Percentiles rank a stretch among this genome's conserved stretches.
Evolutionary conservation across 2,797 vertebrate species (phyloP).

Genomic region (Hemibagrus guttatus): DNA sequence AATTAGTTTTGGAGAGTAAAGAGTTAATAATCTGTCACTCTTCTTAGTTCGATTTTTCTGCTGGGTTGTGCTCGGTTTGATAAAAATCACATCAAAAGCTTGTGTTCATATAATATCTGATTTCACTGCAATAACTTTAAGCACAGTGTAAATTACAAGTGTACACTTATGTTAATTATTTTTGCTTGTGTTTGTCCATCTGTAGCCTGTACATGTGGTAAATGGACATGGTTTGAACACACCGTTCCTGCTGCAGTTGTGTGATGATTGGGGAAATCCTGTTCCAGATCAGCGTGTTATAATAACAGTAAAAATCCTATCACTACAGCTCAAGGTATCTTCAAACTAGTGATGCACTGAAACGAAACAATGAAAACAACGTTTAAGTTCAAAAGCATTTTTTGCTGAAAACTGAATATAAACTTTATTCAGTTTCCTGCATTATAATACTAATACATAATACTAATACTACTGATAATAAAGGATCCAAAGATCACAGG

Average conservation of each 20-base stretch:
- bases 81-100: background rate
- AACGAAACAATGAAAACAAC: background rate
- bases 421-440: background rate
- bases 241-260: slow-evolving; percentile 82
- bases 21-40: background rate
- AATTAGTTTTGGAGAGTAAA: no score
- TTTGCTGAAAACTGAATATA: background rate
- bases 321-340: slow-evolving; percentile 63
- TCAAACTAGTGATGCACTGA: slow-evolving; percentile 55
- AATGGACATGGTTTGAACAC: slow-evolving; percentile 78
- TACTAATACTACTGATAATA: background rate
- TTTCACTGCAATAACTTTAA: background rate
- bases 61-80: no score
- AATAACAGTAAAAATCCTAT: slow-evolving; percentile 56
- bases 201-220: slow-evolving; percentile 81
- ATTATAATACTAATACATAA: no score
- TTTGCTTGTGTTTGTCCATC: background rate
- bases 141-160: background rate
- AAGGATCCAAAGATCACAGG: background rate
- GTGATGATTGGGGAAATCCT: slow-evolving; percentile 86
- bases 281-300: slow-evolving; percentile 76
- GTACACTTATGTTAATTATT: background rate
- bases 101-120: background rate
- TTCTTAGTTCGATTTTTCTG: background rate
- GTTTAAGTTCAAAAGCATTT: background rate